These are phyloP conservation scores for Melanotaenia boesemani DNA, from an alignment of 2,797 vertebrate species.

Conservation along the genomic window DNA sequence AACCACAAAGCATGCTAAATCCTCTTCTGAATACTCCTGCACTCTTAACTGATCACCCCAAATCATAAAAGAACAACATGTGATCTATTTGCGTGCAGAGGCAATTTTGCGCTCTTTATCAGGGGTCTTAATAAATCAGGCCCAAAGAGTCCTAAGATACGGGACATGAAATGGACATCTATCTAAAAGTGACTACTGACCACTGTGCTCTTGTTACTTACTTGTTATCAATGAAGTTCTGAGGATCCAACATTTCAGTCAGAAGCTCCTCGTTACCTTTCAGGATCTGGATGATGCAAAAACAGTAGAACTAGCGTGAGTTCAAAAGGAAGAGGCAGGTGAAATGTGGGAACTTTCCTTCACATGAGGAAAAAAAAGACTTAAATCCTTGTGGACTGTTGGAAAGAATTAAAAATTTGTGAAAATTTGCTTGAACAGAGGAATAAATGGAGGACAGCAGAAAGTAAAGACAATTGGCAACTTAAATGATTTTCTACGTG, in stretches of 20 bases:
- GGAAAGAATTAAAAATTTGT: not conserved
- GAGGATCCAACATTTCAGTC: constrained; percentile 87
- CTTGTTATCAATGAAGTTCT: constrained; percentile 95
- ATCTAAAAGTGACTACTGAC: not conserved
- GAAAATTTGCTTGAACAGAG: not conserved
- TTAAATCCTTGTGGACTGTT: not conserved
- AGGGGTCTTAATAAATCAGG: too few relatives aligned
- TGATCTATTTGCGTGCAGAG: too few relatives aligned
- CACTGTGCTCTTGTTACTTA: constrained; percentile 63
- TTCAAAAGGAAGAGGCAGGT: not conserved
- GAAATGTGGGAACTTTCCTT: not conserved
- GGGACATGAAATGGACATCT: too few relatives aligned
- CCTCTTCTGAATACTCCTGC: too few relatives aligned
- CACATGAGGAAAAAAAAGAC: not conserved
- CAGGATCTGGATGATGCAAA: constrained; percentile 86
- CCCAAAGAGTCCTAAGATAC: too few relatives aligned
- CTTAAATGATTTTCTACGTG: not conserved
- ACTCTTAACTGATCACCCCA: too few relatives aligned
- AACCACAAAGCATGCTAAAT: too few relatives aligned
- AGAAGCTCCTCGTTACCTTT: constrained; percentile 88
- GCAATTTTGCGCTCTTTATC: too few relatives aligned
- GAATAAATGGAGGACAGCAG: not conserved
- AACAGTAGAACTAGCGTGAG: not conserved
- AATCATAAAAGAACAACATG: too few relatives aligned
- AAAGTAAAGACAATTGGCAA: not conserved